phyloP scores from a whole-genome alignment of 2,113 vertebrate genomes.

The Sinocyclocheilus anshuiensis region DNA sequence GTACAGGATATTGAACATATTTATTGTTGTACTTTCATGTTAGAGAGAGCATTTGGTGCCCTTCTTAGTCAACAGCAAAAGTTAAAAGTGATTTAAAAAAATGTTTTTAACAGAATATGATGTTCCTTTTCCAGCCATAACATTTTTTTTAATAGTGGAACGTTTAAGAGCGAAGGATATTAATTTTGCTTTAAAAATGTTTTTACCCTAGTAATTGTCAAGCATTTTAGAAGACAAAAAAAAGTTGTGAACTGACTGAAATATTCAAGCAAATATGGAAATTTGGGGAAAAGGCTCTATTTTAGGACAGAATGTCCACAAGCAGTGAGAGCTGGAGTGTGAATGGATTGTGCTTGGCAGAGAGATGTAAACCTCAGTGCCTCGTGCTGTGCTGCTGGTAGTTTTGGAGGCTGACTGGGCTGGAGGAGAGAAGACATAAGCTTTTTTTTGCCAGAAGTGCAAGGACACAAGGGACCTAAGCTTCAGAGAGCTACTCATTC shows the following conservation, averaged over 20 bases:
- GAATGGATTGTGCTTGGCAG: slow-evolving; percentile 6
- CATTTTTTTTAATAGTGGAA: not conserved
- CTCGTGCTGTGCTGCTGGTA: not conserved
- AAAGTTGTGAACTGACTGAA: not conserved
- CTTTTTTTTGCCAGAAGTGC: not conserved
- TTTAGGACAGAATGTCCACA: not conserved
- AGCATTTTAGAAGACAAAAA: not conserved
- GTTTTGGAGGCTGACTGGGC: not conserved
- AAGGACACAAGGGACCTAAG: not conserved
- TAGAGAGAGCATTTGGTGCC: not conserved
- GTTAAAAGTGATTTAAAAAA: not conserved
- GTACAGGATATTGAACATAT: slow-evolving; percentile 25
- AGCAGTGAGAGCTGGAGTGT: not conserved
- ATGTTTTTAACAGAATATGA: not conserved
- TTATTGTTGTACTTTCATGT: not conserved
- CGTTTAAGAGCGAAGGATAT: not conserved
- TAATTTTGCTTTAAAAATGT: not conserved
- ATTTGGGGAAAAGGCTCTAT: not conserved
- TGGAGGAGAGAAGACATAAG: not conserved
- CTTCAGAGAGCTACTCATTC: not conserved
- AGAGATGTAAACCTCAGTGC: slow-evolving; percentile 25
- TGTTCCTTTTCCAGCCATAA: not conserved
- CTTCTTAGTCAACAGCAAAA: too few species aligned
- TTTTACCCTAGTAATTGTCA: not conserved
- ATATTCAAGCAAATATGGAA: not conserved